phyloP scores from a whole-genome alignment of 2,888 invertebrate species.

The Nomada ferruginata region DNA sequence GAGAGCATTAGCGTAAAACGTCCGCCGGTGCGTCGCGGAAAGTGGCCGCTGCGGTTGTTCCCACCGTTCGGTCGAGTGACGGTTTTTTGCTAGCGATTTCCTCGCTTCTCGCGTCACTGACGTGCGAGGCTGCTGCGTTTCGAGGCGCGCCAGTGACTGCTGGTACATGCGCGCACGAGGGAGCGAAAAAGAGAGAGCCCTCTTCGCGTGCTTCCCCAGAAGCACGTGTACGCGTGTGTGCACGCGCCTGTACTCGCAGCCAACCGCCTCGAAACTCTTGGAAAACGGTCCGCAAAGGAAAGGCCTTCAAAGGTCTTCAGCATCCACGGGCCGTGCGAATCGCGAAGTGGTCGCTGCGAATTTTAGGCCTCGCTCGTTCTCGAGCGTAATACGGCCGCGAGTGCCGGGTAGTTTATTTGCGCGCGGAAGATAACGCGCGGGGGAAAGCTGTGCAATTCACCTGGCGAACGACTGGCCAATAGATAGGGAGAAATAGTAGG shows the following conservation, averaged over 20 bases:
- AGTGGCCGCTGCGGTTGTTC: constrained; percentile 26
- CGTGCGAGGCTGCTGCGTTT: neutral
- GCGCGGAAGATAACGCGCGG: neutral
- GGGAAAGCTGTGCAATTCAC: neutral
- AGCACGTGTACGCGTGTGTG: constrained; percentile 3
- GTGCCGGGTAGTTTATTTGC: neutral
- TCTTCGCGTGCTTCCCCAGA: neutral
- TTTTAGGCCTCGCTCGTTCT: constrained; percentile 4
- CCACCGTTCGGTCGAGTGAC: constrained; percentile 36
- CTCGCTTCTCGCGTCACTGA: constrained; percentile 1
- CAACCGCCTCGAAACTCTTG: constrained; percentile 11
- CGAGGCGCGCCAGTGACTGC: neutral
- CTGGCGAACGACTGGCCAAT: too few relatives aligned
- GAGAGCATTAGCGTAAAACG: constrained; percentile 12
- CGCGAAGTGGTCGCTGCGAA: constrained; percentile 14
- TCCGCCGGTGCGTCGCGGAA: constrained; percentile 9
- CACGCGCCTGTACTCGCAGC: constrained; percentile 3
- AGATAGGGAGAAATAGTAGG: neutral
- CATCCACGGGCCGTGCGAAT: constrained; percentile 13
- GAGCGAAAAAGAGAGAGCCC: neutral
- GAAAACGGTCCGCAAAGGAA: constrained; percentile 5
- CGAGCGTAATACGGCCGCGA: neutral
- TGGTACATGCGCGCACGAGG: neutral
- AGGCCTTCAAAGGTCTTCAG: constrained; percentile 1
- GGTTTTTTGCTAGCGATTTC: constrained; percentile 12